phyloP scores from a whole-genome alignment of 2,888 invertebrate species.

The Subacronicta megacephala region DNA sequence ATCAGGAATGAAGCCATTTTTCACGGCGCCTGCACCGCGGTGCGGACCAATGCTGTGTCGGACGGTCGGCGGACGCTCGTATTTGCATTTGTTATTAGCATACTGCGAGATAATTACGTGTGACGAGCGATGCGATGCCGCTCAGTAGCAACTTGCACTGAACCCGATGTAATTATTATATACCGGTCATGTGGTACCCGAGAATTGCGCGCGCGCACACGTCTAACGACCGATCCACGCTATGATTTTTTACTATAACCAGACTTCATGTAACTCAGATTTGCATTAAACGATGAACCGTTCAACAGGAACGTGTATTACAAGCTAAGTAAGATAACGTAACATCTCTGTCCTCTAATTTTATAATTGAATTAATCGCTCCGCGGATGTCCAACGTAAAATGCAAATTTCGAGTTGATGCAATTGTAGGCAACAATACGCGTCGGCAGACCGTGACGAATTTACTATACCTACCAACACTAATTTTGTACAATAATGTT shows the following conservation, averaged over 20 bases:
- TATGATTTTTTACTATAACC: slow-evolving; percentile 48
- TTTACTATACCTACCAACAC: slow-evolving; percentile 68
- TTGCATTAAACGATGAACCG: slow-evolving; percentile 63
- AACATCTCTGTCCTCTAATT: slow-evolving; percentile 65
- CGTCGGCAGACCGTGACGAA: slow-evolving; percentile 78
- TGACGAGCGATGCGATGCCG: slow-evolving; percentile 74
- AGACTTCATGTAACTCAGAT: slow-evolving; percentile 58
- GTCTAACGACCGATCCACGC: slow-evolving; percentile 37
- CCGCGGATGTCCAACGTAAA: slow-evolving; percentile 77
- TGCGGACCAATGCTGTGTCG: slow-evolving; percentile 50
- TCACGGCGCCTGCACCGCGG: slow-evolving; percentile 68
- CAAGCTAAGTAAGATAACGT: slow-evolving; percentile 49
- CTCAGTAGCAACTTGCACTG: slow-evolving; percentile 64
- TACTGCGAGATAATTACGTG: slow-evolving; percentile 84
- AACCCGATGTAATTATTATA: slow-evolving; percentile 72
- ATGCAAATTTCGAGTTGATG: slow-evolving; percentile 83
- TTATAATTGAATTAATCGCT: slow-evolving; percentile 81
- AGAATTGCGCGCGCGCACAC: slow-evolving; percentile 47
- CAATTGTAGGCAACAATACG: slow-evolving; percentile 81
- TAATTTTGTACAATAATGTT: slow-evolving; percentile 64
- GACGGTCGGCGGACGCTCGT: slow-evolving; percentile 65
- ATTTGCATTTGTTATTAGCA: slow-evolving; percentile 86
- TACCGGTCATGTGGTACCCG: slow-evolving; percentile 66
- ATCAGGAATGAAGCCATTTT: slow-evolving; percentile 80
- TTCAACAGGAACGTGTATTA: slow-evolving; percentile 52